Base-by-base conservation (phyloP, 2,797 vertebrate genomes). In the Sebastes dallii region DNA sequence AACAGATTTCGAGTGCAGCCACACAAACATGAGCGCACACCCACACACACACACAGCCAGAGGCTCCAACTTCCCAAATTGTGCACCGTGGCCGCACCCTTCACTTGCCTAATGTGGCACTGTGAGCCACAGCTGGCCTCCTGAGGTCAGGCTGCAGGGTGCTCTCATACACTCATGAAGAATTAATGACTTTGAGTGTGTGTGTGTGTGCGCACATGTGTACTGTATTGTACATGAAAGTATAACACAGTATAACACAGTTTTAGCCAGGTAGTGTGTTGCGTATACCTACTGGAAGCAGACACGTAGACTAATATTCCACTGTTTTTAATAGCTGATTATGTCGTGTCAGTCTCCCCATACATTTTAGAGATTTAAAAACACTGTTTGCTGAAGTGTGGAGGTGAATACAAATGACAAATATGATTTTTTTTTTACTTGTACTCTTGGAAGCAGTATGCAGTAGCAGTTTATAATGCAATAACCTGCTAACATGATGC, bases 41-140 rank as follows among this genome's bases (percentile, higher is more conserved):
- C 56, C 60, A 61, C 10, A 69, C 42, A 56, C 62, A 34, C 42
- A 66, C 18, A 72, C 24, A 60, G 27, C 59, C 71, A 58, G 59
- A 66, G 46, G 77, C 73, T 72, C 3, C 54, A 30, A 24, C 25
- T 58, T 73, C 66, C 27, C 65, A 83, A 30, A 74, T 12, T 52
- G 73, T 75, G 64, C 61, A 54, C 14, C 5, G 4, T 74, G 30
- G 62, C 64, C 77, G 3, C 74, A 76, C 74, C 72, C 72, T 66
- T 71, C 65, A 42, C 68, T 61, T 16, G 55, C 32, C 55, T 75
- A 72, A 80, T 75, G 64, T 34, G 16, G 16, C 59, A 56, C 54
- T 60, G 34, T 61, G 62, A 82, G 77, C 56, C 64, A 14, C 81
- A 83, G 81, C 84, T 84, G 85, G 68, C 71, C 10, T 87, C 78